phyloP scores from a whole-genome alignment of 2,888 invertebrate species.

The Cloeon dipterum region DNA sequence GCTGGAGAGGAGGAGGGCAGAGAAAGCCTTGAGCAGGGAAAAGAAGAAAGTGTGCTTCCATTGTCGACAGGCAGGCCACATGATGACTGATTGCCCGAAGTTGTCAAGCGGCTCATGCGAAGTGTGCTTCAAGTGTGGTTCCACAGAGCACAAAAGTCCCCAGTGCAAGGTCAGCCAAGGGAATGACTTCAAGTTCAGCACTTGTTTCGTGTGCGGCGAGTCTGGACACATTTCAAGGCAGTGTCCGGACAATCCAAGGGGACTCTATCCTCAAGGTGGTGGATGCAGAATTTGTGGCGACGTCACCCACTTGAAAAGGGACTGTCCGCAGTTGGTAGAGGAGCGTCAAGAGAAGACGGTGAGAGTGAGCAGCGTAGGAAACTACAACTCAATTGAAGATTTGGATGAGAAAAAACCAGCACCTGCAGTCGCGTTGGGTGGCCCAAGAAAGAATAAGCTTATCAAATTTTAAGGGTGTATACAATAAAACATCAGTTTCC shows the following conservation, averaged over 20 bases:
- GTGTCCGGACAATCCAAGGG: slow-evolving; percentile 71
- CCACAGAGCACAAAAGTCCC: slow-evolving; percentile 60
- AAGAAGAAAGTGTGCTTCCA: slow-evolving; percentile 35
- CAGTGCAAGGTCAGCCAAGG: slow-evolving; percentile 43
- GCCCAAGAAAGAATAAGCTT: slow-evolving; percentile 1
- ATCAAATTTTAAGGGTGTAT: not conserved
- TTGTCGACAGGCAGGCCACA: slow-evolving; percentile 36
- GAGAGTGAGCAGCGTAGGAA: slow-evolving; percentile 11
- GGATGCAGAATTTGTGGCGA: slow-evolving; percentile 65
- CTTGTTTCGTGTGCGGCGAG: slow-evolving; percentile 72
- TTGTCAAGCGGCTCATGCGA: slow-evolving; percentile 26
- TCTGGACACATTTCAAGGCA: slow-evolving; percentile 70
- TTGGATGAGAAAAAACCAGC: not conserved
- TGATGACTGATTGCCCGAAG: slow-evolving; percentile 58
- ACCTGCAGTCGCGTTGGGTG: not conserved
- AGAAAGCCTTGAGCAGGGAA: slow-evolving; percentile 39
- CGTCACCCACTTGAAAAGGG: slow-evolving; percentile 61
- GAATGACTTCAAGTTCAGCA: slow-evolving; percentile 53
- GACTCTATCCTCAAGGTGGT: slow-evolving; percentile 64
- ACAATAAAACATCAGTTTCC: too few species aligned
- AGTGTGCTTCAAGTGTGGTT: slow-evolving; percentile 76
- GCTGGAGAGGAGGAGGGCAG: slow-evolving; percentile 42
- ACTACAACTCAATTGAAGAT: not conserved
- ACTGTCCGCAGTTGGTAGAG: slow-evolving; percentile 39
- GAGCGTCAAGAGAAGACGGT: slow-evolving; percentile 22